Conservation (phyloP, 2,797 vertebrate species). For the Amphiprion clarkii region DNA sequence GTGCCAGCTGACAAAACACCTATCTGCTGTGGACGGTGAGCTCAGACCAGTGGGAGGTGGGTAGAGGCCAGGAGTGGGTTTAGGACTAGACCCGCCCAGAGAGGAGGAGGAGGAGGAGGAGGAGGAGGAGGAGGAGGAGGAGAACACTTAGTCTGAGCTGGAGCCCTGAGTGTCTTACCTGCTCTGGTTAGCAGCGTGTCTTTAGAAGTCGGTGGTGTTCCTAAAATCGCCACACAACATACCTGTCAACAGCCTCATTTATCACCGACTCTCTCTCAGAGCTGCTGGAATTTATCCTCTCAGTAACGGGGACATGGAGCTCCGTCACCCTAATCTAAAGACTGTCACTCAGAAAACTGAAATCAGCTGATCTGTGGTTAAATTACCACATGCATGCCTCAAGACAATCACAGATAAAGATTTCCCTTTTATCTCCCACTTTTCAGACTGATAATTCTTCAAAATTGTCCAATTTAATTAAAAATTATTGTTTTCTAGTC, state of each 20-base stretch:
- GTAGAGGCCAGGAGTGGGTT: slow-evolving; percentile 50
- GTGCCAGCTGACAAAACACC: slow-evolving; percentile 16
- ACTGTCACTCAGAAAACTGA: not conserved
- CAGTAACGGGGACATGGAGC: not conserved
- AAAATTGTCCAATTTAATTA: too few species aligned
- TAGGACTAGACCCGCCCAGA: slow-evolving; percentile 38
- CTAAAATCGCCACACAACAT: slow-evolving; percentile 83
- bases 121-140: slow-evolving; percentile 17
- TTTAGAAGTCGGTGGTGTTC: slow-evolving; percentile 84
- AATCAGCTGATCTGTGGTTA: not conserved
- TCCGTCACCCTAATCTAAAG: not conserved
- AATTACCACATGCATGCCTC: too few species aligned
- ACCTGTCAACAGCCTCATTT: slow-evolving; percentile 73
- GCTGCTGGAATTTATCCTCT: slow-evolving; percentile 26
- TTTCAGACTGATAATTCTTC: not conserved
- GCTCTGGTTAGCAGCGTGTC: slow-evolving; percentile 65
- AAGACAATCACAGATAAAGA: not conserved
- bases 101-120: slow-evolving; percentile 14
- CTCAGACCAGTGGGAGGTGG: not conserved
- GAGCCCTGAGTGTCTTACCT: slow-evolving; percentile 79
- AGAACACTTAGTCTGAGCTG: slow-evolving; percentile 38
- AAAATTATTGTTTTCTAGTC: too few species aligned
- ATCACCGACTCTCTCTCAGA: slow-evolving; percentile 41
- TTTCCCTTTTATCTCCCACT: not conserved
- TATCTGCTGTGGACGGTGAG: slow-evolving; percentile 22